Conservation (phyloP, 1,140 invertebrate genomes). For the Drosophila asahinai region DNA sequence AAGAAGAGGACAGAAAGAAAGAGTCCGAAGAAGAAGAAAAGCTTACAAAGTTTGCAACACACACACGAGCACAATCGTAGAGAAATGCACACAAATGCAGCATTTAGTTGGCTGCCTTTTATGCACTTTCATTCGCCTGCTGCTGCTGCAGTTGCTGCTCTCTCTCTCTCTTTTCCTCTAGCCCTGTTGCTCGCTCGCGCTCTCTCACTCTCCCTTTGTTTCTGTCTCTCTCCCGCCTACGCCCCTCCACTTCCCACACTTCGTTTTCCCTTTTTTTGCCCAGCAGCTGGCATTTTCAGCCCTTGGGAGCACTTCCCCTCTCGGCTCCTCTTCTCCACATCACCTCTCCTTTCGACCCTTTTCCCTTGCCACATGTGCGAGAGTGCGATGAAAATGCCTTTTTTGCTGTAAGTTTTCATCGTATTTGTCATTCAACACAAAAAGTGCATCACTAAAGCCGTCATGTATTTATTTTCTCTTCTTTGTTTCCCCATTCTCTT, state of each 20-base stretch:
- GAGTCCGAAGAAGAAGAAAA: slow-evolving; percentile 26
- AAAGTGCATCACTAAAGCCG: slow-evolving; percentile 23
- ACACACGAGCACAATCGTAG: slow-evolving; percentile 11
- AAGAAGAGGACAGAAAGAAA: slow-evolving; percentile 7
- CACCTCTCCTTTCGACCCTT: not conserved
- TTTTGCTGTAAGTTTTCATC: slow-evolving; percentile 27
- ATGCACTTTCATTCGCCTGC: slow-evolving; percentile 64
- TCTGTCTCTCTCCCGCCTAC: not conserved
- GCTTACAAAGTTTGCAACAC: slow-evolving; percentile 36
- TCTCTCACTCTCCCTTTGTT: slow-evolving; percentile 1
- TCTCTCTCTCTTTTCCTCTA: slow-evolving; percentile 10
- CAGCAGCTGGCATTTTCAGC: slow-evolving; percentile 24
- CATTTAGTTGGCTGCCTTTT: slow-evolving; percentile 39
- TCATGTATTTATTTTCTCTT: slow-evolving; percentile 7
- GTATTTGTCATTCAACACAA: slow-evolving; percentile 28
- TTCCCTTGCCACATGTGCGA: slow-evolving; percentile 11
- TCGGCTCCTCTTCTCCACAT: slow-evolving; percentile 2
- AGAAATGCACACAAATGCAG: slow-evolving; percentile 22
- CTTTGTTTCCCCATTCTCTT: not conserved
- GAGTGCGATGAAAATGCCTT: slow-evolving; percentile 13
- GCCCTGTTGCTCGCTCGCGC: slow-evolving; percentile 18
- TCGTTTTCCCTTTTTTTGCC: slow-evolving; percentile 7
- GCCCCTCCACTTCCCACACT: not conserved
- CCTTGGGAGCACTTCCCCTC: slow-evolving; percentile 13
- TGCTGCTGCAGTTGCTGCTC: slow-evolving; percentile 11